A percentile compares a stretch with the other conserved stretches of the same genome.
Evolutionary conservation across 2,888 invertebrate genomes (phyloP).

Genomic region (Erynnis tages): DNA sequence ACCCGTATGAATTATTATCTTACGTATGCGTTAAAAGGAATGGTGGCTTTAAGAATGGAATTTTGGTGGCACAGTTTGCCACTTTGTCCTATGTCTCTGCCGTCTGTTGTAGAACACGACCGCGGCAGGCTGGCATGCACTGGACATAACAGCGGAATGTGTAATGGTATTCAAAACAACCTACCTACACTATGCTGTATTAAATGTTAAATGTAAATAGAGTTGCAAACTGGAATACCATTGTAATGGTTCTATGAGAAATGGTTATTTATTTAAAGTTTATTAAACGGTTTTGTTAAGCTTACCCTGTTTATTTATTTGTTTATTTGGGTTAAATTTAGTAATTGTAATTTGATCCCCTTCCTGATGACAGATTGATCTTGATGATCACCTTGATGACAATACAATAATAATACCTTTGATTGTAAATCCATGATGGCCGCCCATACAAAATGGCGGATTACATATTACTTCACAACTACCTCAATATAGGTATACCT

Average conservation of each 20-base stretch:
- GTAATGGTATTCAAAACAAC: constrained; percentile 42
- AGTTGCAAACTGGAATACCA: constrained; percentile 6
- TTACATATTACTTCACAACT: no score
- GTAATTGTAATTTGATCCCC: no score
- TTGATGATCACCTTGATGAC: no score
- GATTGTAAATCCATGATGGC: no score
- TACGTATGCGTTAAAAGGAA: constrained; percentile 34
- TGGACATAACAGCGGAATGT: constrained; percentile 62
- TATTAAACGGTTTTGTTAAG: neutral
- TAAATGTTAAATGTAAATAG: constrained; percentile 15
- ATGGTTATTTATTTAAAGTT: no score
- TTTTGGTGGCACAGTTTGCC: constrained; percentile 55
- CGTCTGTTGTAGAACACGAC: constrained; percentile 55
- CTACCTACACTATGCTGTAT: constrained; percentile 18
- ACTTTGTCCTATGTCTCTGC: constrained; percentile 50
- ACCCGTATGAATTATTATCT: neutral
- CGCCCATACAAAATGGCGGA: no score
- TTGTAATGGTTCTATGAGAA: no score
- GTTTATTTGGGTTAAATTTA: no score
- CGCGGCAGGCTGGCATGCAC: constrained; percentile 58
- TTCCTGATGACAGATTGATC: no score
- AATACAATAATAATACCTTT: no score
- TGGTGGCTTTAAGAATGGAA: constrained; percentile 46
- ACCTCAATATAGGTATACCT: no score
- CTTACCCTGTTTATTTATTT: no score